Conservation (phyloP, 1,140 invertebrate species). For the Temnothorax longispinosus region DNA sequence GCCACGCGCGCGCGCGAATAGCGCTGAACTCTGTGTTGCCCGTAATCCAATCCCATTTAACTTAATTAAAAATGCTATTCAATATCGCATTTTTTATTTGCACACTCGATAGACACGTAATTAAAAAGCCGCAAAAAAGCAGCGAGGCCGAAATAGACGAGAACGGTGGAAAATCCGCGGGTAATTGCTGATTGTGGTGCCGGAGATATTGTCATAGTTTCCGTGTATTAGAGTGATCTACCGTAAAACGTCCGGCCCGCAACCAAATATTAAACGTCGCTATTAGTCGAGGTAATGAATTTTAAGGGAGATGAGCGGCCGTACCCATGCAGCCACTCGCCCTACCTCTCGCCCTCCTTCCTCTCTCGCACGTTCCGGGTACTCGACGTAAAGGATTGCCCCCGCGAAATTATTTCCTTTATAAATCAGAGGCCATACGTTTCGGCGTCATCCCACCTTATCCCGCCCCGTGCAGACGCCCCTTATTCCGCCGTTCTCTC, state of each 20-base stretch:
- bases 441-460: slow-evolving; percentile 69
- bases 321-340: slow-evolving; percentile 42
- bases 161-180: background rate
- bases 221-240: slow-evolving; percentile 50
- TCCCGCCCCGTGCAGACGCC: slow-evolving; percentile 43
- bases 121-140: background rate
- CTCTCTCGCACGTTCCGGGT: slow-evolving; percentile 40
- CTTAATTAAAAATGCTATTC: background rate
- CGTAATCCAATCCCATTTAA: background rate
- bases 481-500: background rate
- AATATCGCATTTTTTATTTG: background rate
- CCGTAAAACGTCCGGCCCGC: slow-evolving; percentile 48
- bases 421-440: slow-evolving; percentile 81
- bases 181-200: slow-evolving; percentile 3
- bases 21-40: background rate
- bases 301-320: slow-evolving; percentile 69
- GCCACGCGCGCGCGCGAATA: background rate
- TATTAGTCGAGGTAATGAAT: slow-evolving; percentile 76
- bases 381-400: slow-evolving; percentile 77
- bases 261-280: slow-evolving; percentile 67
- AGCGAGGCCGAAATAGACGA: background rate
- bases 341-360: background rate
- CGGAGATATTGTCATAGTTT: slow-evolving; percentile 54
- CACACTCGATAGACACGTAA: background rate
- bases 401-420: slow-evolving; percentile 80